Percentiles rank a stretch among this genome's conserved stretches.
Evolutionary conservation across 2,888 invertebrate species (phyloP).

Genomic region (Hypercompe scribonia): DNA sequence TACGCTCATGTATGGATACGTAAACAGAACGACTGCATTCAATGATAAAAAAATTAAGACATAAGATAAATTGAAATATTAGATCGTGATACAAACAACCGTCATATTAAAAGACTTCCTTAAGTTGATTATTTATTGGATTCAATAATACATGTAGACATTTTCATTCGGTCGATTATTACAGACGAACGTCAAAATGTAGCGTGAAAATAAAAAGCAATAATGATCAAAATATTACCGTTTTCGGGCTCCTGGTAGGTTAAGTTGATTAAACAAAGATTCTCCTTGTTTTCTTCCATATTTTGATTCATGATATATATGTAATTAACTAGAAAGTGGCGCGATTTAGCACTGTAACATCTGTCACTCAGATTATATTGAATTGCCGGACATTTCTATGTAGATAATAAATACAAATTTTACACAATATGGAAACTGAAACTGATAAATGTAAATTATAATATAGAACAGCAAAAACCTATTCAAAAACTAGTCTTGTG

Average conservation of each 20-base stretch:
- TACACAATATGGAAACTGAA: constrained; percentile 31
- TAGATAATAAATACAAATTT: constrained; percentile 34
- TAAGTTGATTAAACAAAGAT: constrained; percentile 57
- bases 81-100: not conserved
- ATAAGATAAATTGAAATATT: not conserved
- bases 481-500: constrained; percentile 31
- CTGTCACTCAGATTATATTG: constrained; percentile 69
- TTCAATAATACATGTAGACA: constrained; percentile 36
- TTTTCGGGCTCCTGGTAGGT: constrained; percentile 64
- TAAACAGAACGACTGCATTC: not conserved
- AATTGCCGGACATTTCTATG: constrained; percentile 64
- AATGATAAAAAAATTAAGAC: not conserved
- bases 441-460: constrained; percentile 27
- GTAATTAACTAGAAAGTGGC: constrained; percentile 68
- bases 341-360: constrained; percentile 74
- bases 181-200: constrained; percentile 56
- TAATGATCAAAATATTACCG: constrained; percentile 45
- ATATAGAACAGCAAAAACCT: constrained; percentile 34
- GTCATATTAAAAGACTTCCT: not conserved
- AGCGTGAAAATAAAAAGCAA: constrained; percentile 34
- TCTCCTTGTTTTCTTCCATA: constrained; percentile 70
- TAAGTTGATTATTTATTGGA: constrained; percentile 14
- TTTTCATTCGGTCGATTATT: constrained; percentile 61
- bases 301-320: constrained; percentile 46
- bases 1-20: not conserved